phyloP scores from a whole-genome alignment of 2,888 invertebrate genomes.

The Automeris io region DNA sequence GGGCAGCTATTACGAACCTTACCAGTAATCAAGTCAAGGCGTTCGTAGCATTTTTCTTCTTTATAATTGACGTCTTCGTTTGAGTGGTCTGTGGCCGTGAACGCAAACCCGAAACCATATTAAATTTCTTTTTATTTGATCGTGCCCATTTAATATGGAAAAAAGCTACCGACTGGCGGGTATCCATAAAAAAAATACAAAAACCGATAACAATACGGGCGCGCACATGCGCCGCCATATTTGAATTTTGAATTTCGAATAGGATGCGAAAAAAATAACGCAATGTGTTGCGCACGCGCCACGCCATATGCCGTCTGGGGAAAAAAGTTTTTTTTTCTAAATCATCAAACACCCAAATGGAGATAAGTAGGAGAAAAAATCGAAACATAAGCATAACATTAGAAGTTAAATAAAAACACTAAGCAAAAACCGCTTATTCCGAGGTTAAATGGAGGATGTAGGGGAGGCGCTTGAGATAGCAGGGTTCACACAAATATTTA shows the following conservation, averaged over 20 bases:
- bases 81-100: too few species aligned
- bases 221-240: conserved; percentile 60
- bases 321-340: conserved; percentile 56
- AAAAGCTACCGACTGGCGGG: conserved; percentile 35
- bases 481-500: conserved; percentile 8
- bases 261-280: conserved; percentile 74
- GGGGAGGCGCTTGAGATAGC: conserved; percentile 28
- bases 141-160: conserved; percentile 32
- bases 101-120: conserved; percentile 7
- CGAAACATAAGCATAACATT: conserved; percentile 74
- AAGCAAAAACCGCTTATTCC: conserved; percentile 57
- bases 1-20: too few species aligned
- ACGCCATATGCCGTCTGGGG: conserved; percentile 51
- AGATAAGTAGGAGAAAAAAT: conserved; percentile 66
- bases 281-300: conserved; percentile 72
- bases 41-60: too few species aligned
- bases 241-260: conserved; percentile 64
- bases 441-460: conserved; percentile 64
- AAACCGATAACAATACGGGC: conserved; percentile 43
- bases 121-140: conserved; percentile 34
- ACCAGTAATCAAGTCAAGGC: too few species aligned
- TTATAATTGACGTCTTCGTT: too few species aligned
- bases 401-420: conserved; percentile 58
- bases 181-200: conserved; percentile 41
- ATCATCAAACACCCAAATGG: conserved; percentile 57